Evolutionary conservation across 2,888 invertebrate genomes (phyloP).

Genomic region (Amphimallon solstitiale): DNA sequence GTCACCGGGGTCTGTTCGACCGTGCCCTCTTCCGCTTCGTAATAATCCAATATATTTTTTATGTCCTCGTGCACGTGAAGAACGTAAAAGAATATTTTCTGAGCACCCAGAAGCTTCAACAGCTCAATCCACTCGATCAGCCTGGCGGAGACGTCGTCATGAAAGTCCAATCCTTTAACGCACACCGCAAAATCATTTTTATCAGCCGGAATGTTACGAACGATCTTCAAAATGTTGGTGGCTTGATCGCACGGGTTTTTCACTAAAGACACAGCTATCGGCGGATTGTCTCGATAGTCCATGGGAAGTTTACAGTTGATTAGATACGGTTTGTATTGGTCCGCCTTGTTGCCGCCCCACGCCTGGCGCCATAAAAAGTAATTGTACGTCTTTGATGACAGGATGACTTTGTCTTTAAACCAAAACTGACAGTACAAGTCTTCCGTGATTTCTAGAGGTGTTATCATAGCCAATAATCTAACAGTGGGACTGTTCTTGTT

Average conservation of each 20-base stretch:
- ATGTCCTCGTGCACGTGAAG: slow-evolving; percentile 88
- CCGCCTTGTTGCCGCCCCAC: slow-evolving; percentile 91
- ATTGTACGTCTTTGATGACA: slow-evolving; percentile 85
- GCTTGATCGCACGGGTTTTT: slow-evolving; percentile 82
- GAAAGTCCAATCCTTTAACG: slow-evolving; percentile 90
- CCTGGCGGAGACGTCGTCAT: slow-evolving; percentile 84
- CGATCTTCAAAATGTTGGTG: slow-evolving; percentile 80
- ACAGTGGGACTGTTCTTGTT: slow-evolving; percentile 85
- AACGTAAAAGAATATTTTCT: slow-evolving; percentile 88
- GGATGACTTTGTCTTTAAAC: slow-evolving; percentile 85
- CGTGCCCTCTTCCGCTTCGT: slow-evolving; percentile 39
- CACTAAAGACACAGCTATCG: slow-evolving; percentile 83
- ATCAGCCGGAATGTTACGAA: slow-evolving; percentile 74
- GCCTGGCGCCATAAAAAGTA: slow-evolving; percentile 95
- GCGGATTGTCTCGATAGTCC: slow-evolving; percentile 72
- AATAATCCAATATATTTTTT: slow-evolving; percentile 72
- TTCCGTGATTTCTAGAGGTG: slow-evolving; percentile 85
- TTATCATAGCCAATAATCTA: slow-evolving; percentile 85
- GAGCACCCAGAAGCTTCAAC: slow-evolving; percentile 82
- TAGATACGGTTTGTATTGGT: slow-evolving; percentile 85
- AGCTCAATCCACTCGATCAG: slow-evolving; percentile 93
- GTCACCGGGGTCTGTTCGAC: slow-evolving; percentile 81
- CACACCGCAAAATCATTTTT: slow-evolving; percentile 84
- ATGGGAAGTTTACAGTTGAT: slow-evolving; percentile 85
- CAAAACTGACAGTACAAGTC: slow-evolving; percentile 88